phyloP scores from a whole-genome alignment of 2,113 vertebrate genomes.

The Bucco capensis region DNA sequence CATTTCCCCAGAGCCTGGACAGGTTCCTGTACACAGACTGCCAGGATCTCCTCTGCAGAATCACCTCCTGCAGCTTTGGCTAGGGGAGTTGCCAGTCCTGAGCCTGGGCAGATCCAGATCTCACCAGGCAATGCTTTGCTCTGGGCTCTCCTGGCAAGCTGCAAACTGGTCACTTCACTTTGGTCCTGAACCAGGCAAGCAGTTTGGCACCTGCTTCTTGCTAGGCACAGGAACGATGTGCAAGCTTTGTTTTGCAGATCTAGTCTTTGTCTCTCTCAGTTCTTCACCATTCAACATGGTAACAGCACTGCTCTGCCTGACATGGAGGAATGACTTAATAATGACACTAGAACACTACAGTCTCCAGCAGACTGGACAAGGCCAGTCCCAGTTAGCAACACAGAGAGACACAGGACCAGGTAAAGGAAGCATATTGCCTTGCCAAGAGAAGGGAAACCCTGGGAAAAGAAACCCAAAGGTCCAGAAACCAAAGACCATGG shows the following conservation, averaged over 20 bases:
- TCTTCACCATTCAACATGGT: background rate
- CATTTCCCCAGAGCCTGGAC: accelerated
- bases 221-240: background rate
- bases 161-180: background rate
- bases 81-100: background rate
- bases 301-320: background rate
- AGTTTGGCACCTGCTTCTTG: background rate
- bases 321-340: accelerated
- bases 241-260: background rate
- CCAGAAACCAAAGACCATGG: background rate
- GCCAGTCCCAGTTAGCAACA: background rate
- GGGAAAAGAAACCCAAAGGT: background rate
- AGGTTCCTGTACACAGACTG: background rate
- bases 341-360: no score
- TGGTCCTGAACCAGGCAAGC: background rate
- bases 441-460: background rate
- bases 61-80: background rate
- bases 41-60: background rate
- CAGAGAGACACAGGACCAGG: background rate
- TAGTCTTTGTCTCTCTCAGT: background rate
- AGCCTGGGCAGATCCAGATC: background rate
- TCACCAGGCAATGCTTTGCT: background rate
- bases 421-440: background rate
- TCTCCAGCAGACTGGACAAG: no score
- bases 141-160: background rate